Percentiles rank a stretch among this genome's conserved stretches.
These are phyloP conservation scores for Bungarus multicinctus DNA, from an alignment of 2,113 vertebrate species.

Conservation along the genomic window DNA sequence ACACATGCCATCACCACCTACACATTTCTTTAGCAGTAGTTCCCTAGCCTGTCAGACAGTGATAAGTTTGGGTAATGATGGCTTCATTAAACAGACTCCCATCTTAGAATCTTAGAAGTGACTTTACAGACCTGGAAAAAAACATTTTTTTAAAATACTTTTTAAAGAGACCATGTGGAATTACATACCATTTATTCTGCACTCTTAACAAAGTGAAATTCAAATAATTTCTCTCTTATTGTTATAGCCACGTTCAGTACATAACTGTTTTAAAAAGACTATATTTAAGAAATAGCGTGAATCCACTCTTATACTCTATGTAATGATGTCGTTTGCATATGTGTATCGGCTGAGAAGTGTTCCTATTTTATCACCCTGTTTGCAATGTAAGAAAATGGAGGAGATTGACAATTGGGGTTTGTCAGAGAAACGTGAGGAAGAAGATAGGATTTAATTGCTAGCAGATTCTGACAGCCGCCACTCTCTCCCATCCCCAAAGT, in stretches of 20 bases:
- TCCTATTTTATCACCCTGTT: background rate
- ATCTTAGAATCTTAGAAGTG: background rate
- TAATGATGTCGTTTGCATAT: background rate
- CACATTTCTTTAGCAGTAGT: background rate
- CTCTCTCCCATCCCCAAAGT: background rate
- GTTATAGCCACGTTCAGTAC: background rate
- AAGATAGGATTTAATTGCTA: background rate
- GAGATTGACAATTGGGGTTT: background rate
- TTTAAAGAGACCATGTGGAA: background rate
- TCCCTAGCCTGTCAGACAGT: background rate
- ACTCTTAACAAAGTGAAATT: background rate
- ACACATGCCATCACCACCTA: background rate
- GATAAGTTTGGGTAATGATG: background rate
- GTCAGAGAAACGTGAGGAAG: background rate
- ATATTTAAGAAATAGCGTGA: background rate
- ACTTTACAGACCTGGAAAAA: background rate
- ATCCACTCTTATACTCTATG: background rate
- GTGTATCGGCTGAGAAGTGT: background rate
- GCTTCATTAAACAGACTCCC: constrained; percentile 20
- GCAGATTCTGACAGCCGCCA: background rate
- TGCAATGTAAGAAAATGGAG: background rate
- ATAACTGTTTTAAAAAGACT: background rate
- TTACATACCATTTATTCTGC: background rate
- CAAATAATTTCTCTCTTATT: background rate
- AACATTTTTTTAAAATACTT: background rate